phyloP scores from a whole-genome alignment of 2,113 vertebrate species.

The Osmerus mordax region DNA sequence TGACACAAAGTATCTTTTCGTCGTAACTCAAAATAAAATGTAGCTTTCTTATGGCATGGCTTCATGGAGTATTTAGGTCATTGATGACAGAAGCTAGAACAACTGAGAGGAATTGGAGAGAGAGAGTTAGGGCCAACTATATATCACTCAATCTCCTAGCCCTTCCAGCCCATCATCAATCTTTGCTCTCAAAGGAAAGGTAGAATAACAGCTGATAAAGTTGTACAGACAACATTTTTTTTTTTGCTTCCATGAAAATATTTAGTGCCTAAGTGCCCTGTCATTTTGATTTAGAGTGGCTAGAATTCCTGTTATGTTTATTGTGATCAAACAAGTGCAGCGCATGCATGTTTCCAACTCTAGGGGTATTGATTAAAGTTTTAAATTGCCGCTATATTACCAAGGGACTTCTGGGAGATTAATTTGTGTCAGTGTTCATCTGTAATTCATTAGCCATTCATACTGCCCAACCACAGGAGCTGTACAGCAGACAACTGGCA shows the following conservation, averaged over 20 bases:
- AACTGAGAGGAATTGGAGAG: conserved; percentile 11
- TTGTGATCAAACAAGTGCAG: conserved; percentile 98
- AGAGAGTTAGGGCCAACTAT: conserved; percentile 34
- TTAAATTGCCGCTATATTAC: conserved; percentile 98
- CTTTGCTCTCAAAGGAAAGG: conserved; percentile 82
- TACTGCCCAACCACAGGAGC: conserved; percentile 89
- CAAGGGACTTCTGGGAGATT: conserved; percentile 97
- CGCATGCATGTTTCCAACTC: conserved; percentile 96
- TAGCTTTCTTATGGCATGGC: background rate
- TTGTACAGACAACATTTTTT: conserved; percentile 90
- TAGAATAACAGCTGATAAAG: conserved; percentile 86
- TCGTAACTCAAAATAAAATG: background rate
- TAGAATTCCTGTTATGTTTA: conserved; percentile 90
- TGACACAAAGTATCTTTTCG: background rate
- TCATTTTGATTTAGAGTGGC: conserved; percentile 94
- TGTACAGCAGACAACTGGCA: conserved; percentile 88
- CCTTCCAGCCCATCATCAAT: conserved; percentile 77
- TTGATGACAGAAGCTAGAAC: conserved; percentile 4
- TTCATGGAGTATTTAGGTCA: conserved; percentile 11
- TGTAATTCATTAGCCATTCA: conserved; percentile 98
- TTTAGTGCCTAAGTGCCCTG: conserved; percentile 97
- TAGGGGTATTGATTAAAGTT: conserved; percentile 99
- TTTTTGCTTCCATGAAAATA: conserved; percentile 93
- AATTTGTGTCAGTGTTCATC: conserved; percentile 97
- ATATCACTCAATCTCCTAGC: conserved; percentile 35